Evolutionary conservation across 2,888 invertebrate species (phyloP).

Genomic region (Cephus pygmeus): DNA sequence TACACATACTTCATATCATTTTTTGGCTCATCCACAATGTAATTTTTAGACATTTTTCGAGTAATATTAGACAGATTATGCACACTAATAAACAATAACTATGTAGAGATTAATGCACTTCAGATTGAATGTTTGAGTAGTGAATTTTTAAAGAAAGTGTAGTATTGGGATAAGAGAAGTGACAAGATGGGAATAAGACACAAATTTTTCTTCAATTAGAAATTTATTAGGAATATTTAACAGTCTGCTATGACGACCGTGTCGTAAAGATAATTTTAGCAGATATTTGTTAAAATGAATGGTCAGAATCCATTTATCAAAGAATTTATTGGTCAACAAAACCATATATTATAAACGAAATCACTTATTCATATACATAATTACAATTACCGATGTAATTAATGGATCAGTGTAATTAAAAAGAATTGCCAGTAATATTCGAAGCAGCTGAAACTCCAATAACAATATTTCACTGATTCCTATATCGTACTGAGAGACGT

Average conservation of each 20-base stretch:
- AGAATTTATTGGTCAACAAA: not conserved
- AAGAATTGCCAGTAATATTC: not conserved
- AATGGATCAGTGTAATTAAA: not conserved
- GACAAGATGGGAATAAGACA: not conserved
- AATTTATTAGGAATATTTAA: not conserved
- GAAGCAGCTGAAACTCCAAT: not conserved
- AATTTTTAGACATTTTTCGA: slow-evolving; percentile 26
- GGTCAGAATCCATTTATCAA: not conserved
- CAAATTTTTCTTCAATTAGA: not conserved
- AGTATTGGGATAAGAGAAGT: not conserved
- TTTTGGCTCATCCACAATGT: slow-evolving; percentile 20
- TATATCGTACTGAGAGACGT: not conserved
- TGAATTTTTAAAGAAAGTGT: not conserved
- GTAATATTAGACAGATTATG: slow-evolving; percentile 13
- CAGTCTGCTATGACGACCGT: not conserved
- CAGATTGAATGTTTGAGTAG: not conserved
- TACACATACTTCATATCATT: not conserved
- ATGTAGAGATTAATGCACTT: not conserved
- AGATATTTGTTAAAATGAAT: not conserved
- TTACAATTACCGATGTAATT: not conserved
- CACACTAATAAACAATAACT: not conserved
- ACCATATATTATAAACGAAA: not conserved
- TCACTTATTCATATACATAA: not conserved
- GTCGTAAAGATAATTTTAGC: not conserved
- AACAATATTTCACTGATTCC: not conserved